Conservation (phyloP, 2,888 invertebrate species). For the Silvanus unidentatus region DNA sequence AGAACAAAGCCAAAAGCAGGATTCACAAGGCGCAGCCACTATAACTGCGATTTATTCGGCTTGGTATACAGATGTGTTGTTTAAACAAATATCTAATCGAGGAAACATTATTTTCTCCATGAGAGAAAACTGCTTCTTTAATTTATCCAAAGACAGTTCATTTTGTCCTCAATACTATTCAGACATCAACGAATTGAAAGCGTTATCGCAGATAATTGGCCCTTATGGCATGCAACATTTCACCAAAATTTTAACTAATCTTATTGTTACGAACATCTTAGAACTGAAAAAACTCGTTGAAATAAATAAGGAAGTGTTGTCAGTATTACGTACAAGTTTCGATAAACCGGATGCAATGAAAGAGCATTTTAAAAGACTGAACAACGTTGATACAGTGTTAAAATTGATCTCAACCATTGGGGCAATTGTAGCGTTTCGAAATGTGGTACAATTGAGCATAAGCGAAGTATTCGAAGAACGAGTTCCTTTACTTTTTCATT, state of each 20-base stretch:
- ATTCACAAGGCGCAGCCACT: constrained; percentile 93
- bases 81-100: constrained; percentile 76
- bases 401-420: constrained; percentile 96
- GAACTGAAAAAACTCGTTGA: constrained; percentile 88
- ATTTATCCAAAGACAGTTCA: constrained; percentile 84
- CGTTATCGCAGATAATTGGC: constrained; percentile 91
- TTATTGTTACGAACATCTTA: constrained; percentile 93
- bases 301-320: constrained; percentile 84
- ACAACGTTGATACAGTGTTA: constrained; percentile 87
- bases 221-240: constrained; percentile 96
- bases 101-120: constrained; percentile 95
- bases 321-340: constrained; percentile 86
- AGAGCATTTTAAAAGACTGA: constrained; percentile 82
- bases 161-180: constrained; percentile 95
- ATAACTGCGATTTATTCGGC: constrained; percentile 86
- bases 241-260: constrained; percentile 97
- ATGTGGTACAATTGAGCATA: constrained; percentile 86
- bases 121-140: constrained; percentile 92
- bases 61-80: constrained; percentile 73
- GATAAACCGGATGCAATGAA: constrained; percentile 97
- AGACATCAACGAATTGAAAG: constrained; percentile 89
- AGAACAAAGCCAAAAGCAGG: constrained; percentile 90
- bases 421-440: constrained; percentile 90
- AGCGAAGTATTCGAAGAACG: constrained; percentile 86
- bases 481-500: constrained; percentile 90